Evolutionary conservation across 2,113 vertebrate genomes (phyloP), one percentile per base, ranked within the genome.

Genomic region (Ginglymostoma cirratum): DNA sequence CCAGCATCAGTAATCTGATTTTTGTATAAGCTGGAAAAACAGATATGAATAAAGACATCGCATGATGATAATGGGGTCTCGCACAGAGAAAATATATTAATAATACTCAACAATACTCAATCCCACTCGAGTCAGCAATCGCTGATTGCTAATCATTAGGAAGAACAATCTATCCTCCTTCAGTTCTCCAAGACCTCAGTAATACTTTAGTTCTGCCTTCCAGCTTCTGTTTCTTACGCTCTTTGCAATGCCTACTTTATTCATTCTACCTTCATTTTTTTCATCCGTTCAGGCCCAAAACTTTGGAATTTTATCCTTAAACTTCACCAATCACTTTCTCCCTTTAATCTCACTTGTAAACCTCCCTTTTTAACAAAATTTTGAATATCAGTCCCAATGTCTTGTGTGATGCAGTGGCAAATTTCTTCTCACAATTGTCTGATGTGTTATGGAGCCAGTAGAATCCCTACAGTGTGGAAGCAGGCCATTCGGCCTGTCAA

Each of bases 1-100:
- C 99, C 99, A 0, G 97, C 96, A 30, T 99, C 99, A 2, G 99
- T 99, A 97, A 99, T 99, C 87, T 98, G 97, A 97, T 99, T 99
- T 97, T 97, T 99, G 97, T 99, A 99, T 94, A 99, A 98, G 61
- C 99, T 99, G 97, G 24, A 97, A 96, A 97, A 97, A 97, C 61
- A 4, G 34, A 55, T 52, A 61, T 14, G 30, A 83, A 42, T 83
- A 6, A 45, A 42, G 21, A 6, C 19, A 5, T 80, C 17, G 42
- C n/a, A 38, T 3, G 0, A 34, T 83, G 38, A 38, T 42, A 23
- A 83, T 83, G 38, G 80, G 17, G 3, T 42, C 15, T 19, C 19
- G 21, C 5, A 17, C 80, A 42, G 38, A 83, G 78, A 83, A 83
- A 83, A 83, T 83, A 23, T 42, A 21, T 17, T 17, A 83, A 21